Base-by-base conservation (phyloP, 1,140 invertebrate genomes). In the Aphidius ervi region DNA sequence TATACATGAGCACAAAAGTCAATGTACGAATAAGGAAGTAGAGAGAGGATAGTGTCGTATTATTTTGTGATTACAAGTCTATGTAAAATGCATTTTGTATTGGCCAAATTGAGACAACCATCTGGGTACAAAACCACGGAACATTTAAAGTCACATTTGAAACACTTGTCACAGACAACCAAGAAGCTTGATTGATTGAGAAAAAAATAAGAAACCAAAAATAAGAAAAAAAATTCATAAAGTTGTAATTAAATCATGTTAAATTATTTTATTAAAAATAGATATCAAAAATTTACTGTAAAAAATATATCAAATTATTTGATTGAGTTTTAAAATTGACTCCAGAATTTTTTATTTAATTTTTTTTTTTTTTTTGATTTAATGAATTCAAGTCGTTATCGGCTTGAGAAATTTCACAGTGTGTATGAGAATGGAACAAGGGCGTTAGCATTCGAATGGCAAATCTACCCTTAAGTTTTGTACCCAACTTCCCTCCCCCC, bases 371-470 rank as follows among this genome's bases (percentile, higher is more conserved):
- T n/a, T 41, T 50, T 9, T 9, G 47, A 60, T 46, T 55, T 60
- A 10, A 23, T 37, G 23, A 31, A 60, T 54, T 60, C 52, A 49
- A 65, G 64, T 72, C 67, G 69, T 74, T 72, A 72, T 71, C 72
- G 65, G 46, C 4, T 37, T 60, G 8, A 59, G 57, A 58, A 65
- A 69, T 67, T 59, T 50, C 47, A 56, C 43, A 41, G 39, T 61
- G 59, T 58, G 10, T 46, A 31, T 46, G 23, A 31, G 23, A 31
- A 46, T 4, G 58, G 49, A 47, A 65, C 59, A 50, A 66, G 58
- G 53, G 59, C 65, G 65, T 74, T 74, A 73, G 70, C 73, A 74
- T 75, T 74, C 67, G 70, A 74, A 74, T 74, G 66, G 63, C 43
- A 65, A 68, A 71, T 71, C 70, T 67, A 67, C 67, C 68, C 68